These are phyloP conservation scores for Philotrypesis tridentata DNA, from an alignment of 1,140 invertebrate species.

Conservation along the genomic window DNA sequence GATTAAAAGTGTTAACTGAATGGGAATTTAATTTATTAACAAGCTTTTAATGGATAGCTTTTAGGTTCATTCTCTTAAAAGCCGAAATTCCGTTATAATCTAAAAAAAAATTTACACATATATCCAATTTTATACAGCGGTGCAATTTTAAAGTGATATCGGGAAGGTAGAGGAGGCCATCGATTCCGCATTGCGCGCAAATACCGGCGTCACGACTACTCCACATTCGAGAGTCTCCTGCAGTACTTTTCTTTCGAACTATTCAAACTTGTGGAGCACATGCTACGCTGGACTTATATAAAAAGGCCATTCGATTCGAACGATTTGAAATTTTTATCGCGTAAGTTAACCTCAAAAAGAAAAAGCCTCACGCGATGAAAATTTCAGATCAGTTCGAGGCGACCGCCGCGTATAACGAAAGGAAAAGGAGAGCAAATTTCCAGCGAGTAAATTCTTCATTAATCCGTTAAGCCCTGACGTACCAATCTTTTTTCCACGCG, in stretches of 20 bases:
- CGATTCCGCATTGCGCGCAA: too few relatives aligned
- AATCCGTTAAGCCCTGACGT: not conserved
- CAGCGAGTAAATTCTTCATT: not conserved
- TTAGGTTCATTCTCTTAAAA: not conserved
- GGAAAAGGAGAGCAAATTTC: too few relatives aligned
- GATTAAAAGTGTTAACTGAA: not conserved
- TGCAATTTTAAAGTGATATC: not conserved
- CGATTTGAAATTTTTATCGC: not conserved
- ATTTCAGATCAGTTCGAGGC: not conserved
- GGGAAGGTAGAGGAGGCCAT: too few relatives aligned
- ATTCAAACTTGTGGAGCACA: too few relatives aligned
- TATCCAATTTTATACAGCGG: not conserved
- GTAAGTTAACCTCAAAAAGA: not conserved
- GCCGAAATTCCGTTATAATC: not conserved
- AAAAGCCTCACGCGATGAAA: not conserved
- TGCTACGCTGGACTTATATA: too few relatives aligned
- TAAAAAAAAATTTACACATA: not conserved
- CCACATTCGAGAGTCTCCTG: too few relatives aligned
- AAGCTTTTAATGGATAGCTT: not conserved
- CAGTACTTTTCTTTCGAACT: too few relatives aligned
- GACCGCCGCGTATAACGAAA: too few relatives aligned
- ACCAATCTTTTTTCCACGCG: not conserved
- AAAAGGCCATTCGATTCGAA: too few relatives aligned
- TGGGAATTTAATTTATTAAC: not conserved
- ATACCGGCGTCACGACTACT: too few relatives aligned